Evolutionary conservation across 2,113 vertebrate genomes (phyloP), one percentile per base, ranked within the genome.

Genomic region (Calyptommatus sinebrachiatus): DNA sequence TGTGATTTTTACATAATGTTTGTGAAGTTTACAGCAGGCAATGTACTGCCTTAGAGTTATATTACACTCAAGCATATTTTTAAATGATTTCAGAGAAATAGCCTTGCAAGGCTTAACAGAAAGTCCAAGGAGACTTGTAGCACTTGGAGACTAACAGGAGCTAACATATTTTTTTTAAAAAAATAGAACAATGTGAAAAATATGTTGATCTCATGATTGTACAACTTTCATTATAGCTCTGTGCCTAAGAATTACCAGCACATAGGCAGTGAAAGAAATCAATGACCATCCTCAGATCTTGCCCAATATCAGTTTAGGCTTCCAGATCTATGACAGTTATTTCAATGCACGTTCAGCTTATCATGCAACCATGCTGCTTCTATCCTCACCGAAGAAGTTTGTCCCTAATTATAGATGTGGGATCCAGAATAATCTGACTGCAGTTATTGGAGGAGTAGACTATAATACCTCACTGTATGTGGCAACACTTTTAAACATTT

Each of bases 321-420:
- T 71, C 11, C 10, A 79, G 18, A 29, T 79, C 67, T 46, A 8
- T 28, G 61, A 79, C 14, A 71, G 77, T 16, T 22, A 79, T 45
- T 79, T 79, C 68, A 46, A 18, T 21, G 53, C 68, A 2, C 45
- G 35, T 1, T 71, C 67, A 68, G 71, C 77, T 4, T 79, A 79
- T 53, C 60, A 46, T 21, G 77, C 53, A 9, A 71, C 67, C 28
- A 46, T 71, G 20, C 22, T 71, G 21, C 53, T 79, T 46, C 57
- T 79, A 0, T 79, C 53, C 14, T 28, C 24, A 61, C 2, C 4
- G 21, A 35, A n/a, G 5, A 79, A 18, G 29, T 62, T 71, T 6
- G 46, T 46, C n/a, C 68, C 77, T 1, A 79, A 79, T n/a, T 79
- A 79, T 41, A 61, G 71, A 11, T 79, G 77, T 79, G 77, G n/a